phyloP scores from a whole-genome alignment of 2,888 invertebrate genomes.

The Cheilosia grossa region DNA sequence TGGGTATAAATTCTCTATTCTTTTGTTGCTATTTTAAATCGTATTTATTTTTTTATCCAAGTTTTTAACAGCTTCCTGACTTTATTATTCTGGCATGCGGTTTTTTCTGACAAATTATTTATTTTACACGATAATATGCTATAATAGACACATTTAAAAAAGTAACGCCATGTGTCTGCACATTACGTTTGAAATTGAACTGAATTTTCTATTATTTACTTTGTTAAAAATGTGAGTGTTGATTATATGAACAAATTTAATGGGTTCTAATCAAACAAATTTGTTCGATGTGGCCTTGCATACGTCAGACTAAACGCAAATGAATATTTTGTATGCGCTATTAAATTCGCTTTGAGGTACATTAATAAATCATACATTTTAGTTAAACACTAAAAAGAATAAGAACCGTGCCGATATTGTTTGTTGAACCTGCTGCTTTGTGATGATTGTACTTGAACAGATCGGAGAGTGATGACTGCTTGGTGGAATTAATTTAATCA shows the following conservation, averaged over 20 bases:
- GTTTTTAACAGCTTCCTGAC: constrained; percentile 24
- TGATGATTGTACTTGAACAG: constrained; percentile 27
- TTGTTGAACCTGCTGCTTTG: constrained; percentile 32
- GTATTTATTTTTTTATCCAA: background rate
- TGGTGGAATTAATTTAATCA: constrained; percentile 13
- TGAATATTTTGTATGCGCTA: background rate
- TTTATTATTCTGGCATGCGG: constrained; percentile 26
- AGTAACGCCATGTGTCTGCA: constrained; percentile 1
- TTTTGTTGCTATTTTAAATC: constrained; percentile 7
- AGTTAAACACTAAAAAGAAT: constrained; percentile 15
- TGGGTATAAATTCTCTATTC: background rate
- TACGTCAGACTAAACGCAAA: constrained; percentile 9
- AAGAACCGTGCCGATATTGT: constrained; percentile 10
- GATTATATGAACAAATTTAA: constrained; percentile 9
- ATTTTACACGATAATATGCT: constrained; percentile 10
- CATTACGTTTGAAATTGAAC: background rate
- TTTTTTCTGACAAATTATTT: constrained; percentile 26
- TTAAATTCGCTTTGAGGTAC: constrained; percentile 13
- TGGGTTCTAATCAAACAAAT: constrained; percentile 19
- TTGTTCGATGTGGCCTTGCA: background rate
- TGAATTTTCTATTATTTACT: constrained; percentile 5
- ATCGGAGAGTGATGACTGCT: constrained; percentile 19
- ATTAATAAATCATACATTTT: constrained; percentile 29
- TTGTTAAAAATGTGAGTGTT: constrained; percentile 9
- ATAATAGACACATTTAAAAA: background rate